Base-by-base conservation (phyloP, 37 sponge, comb jelly and placozoan species). In the Spongilla lacustris region DNA sequence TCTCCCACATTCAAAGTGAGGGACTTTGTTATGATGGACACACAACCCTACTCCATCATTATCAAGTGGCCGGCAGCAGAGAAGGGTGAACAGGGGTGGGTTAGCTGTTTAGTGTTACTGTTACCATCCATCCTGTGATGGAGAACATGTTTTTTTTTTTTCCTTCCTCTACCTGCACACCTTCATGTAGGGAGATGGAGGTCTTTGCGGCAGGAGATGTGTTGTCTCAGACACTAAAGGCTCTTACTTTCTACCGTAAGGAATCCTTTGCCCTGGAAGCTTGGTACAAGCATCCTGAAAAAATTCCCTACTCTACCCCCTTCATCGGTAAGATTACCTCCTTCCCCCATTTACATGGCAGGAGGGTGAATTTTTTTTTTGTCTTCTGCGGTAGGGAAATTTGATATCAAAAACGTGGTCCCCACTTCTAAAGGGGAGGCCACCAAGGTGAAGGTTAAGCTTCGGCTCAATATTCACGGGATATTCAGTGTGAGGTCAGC, bases 1-100 rank as follows among this genome's bases (percentile, higher is more conserved):
- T 99, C 99, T 12, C 99, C 99, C 6, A 94, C 97, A 27, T 95
- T 99, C 79, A 92, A 92, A 66, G 98, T 97, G 12, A 73, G 99
- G 24, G 96, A 99, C 48, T 99, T 99, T 81, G 85, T 50, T 19
- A 84, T 99, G 19, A 17, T 68, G 0, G 99, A 97, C 77, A 86
- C 82, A 21, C 90, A 92, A 14, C 97, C 91, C 0, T 95, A 88
- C 74, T 86, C 92, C 26, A 96, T 98, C 75, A 41, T 87, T n/a
- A 79, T 98, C 33, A 77, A 66, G 73, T 98, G 99, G 99, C 71
- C 81, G 74, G 75, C 90, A 24, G 77, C 82, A 25, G 69, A 81
- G 36, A 81, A 88, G 36, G 95, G 86, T 3, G 97, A 97, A 32
- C 80, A 81, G 28, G 95, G 93, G 96, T 92, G 75, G 74, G 88